A percentile compares a stretch with the other conserved stretches of the same genome.
phyloP scores from a whole-genome alignment of 2,797 vertebrate species.

The Clarias platycephalus region DNA sequence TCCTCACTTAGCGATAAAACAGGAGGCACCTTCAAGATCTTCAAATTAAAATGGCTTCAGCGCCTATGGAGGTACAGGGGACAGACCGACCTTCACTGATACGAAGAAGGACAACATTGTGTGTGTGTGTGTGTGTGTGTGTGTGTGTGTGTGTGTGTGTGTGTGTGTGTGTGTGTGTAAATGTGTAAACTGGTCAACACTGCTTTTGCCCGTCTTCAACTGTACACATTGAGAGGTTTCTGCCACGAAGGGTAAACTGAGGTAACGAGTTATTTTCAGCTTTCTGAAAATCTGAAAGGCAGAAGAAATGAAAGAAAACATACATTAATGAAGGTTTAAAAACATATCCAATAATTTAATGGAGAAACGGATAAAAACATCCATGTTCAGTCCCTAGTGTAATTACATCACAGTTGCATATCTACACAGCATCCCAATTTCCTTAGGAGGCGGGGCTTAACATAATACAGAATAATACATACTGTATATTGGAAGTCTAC shows the following conservation, averaged over 20 bases:
- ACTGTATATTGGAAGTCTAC: neutral
- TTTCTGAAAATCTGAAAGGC: constrained; percentile 46
- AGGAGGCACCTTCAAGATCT: constrained; percentile 58
- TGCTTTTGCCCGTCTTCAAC: constrained; percentile 73
- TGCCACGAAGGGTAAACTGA: constrained; percentile 74
- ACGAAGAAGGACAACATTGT: constrained; percentile 63
- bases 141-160: constrained; percentile 54
- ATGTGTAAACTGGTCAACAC: constrained; percentile 48
- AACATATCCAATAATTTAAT: neutral
- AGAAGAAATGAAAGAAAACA: neutral
- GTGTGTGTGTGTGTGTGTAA: constrained; percentile 37
- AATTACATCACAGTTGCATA: neutral
- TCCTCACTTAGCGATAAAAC: constrained; percentile 32
- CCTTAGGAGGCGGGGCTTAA: neutral
- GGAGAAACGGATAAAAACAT: neutral
- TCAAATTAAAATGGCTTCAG: constrained; percentile 68
- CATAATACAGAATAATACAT: neutral
- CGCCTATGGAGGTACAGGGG: constrained; percentile 66
- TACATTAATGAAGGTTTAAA: neutral
- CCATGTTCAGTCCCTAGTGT: neutral
- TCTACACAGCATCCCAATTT: neutral
- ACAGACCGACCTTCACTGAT: constrained; percentile 73
- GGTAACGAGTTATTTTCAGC: constrained; percentile 71
- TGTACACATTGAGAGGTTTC: constrained; percentile 74
- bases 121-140: constrained; percentile 46